Base-by-base conservation (phyloP, 2,888 invertebrate species). In the Ectemnius continuus region DNA sequence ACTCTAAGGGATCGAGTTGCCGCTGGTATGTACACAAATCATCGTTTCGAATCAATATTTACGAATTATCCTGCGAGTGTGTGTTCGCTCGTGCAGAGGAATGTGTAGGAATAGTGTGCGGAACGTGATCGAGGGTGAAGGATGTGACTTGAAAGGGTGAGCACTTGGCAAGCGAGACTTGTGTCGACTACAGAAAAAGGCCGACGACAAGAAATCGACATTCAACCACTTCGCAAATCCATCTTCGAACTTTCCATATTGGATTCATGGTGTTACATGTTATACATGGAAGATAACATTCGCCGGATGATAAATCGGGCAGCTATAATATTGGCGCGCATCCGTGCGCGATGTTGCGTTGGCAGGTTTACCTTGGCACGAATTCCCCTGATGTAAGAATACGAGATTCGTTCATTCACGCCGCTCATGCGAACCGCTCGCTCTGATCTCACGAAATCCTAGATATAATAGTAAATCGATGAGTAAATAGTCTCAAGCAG, bases 301-400 rank as follows among this genome's bases (percentile, higher is more conserved):
- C 23, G 2, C 3, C 0, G 36, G 48, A 60, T 77, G 60, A 70
- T 61, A 60, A 63, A 68, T 70, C 67, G 67, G 62, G 72, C 52
- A 1, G 36, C n/a, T 45, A 16, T 61, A 28, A 61, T 61, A 59
- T 36, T 67, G 48, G 61, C 26, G 59, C 23, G 26, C 65, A 63
- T 68, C 67, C 47, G 59, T 47, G 36, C 36, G 18, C 60, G 52
- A 62, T 56, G 52, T 47, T 48, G 11, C 65, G 58, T 26, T 23
- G 46, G 26, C 58, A 46, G 8, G 58, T 61, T 79, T 69, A 68
- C 75, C 79, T 79, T 75, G 79, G 64, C 73, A 79, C 47, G 20
- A 62, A 75, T 79, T 75, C 61, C 58, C 36, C 1, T 11, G 48
- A 28, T 47, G 20, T 8, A 23, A 46, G 61, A 61, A 56, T 46